Percentiles rank a stretch among this genome's conserved stretches.
Conservation (phyloP, 2,113 vertebrate genomes). For the Pristiophorus japonicus region DNA sequence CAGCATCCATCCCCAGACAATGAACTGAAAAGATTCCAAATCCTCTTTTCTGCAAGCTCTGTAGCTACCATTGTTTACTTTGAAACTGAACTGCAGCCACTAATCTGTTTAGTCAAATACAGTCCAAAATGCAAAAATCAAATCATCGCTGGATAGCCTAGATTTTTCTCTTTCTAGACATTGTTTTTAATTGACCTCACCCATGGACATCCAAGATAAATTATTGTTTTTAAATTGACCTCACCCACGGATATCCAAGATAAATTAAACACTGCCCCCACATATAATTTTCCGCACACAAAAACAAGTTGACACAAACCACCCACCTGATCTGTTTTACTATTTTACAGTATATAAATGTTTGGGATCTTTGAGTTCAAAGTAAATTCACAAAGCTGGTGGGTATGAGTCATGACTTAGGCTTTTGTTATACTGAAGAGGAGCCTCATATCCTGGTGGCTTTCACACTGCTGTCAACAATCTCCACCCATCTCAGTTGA, state of each 20-base stretch:
- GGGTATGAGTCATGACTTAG: background rate
- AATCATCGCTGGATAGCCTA: background rate
- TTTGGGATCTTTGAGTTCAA: background rate
- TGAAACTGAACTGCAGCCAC: constrained; percentile 44
- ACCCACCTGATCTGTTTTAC: background rate
- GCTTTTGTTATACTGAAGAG: background rate
- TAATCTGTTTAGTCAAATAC: constrained; percentile 41
- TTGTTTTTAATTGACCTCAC: background rate
- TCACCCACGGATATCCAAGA: background rate
- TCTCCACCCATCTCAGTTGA: background rate
- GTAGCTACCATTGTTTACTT: constrained; percentile 46
- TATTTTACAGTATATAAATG: background rate
- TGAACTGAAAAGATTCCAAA: constrained; percentile 47
- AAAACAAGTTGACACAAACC: background rate
- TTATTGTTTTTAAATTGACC: background rate
- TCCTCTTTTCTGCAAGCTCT: constrained; percentile 52
- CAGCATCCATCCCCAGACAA: constrained; percentile 47
- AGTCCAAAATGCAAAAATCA: constrained; percentile 37
- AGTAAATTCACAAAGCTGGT: constrained; percentile 4
- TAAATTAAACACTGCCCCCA: background rate
- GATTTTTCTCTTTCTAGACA: background rate
- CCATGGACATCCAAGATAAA: background rate
- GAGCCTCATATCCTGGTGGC: background rate
- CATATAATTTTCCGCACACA: too few species aligned
- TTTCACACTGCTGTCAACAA: background rate